phyloP scores from a whole-genome alignment of 2,797 vertebrate species.

The Rhinella marina region DNA sequence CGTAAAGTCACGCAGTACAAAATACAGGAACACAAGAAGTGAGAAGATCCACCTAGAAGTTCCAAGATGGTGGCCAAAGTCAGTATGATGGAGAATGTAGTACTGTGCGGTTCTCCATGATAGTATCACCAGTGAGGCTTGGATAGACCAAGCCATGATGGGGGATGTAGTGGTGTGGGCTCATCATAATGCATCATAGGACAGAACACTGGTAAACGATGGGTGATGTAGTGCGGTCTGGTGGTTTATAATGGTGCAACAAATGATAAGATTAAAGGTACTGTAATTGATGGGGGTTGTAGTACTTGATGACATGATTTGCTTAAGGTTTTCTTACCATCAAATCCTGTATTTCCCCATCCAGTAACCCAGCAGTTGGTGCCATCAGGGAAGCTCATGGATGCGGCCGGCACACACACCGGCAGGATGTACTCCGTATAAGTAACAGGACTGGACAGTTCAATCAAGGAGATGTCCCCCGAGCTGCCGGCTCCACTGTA shows the following conservation, averaged over 20 bases:
- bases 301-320: not conserved
- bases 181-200: not conserved
- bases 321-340: not conserved
- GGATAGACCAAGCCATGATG: not conserved
- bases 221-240: not conserved
- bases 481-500: not conserved
- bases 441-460: not conserved
- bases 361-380: constrained; percentile 25
- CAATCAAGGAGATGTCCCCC: constrained; percentile 13
- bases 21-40: not conserved
- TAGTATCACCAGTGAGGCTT: too few relatives aligned
- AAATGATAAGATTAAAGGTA: not conserved
- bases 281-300: not conserved
- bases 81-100: too few relatives aligned
- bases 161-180: not conserved
- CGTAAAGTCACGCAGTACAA: not conserved
- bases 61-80: not conserved
- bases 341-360: constrained; percentile 6
- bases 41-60: not conserved
- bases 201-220: not conserved
- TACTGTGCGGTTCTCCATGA: too few relatives aligned
- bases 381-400: constrained; percentile 13
- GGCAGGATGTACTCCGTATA: not conserved
- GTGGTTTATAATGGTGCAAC: too few relatives aligned
- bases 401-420: not conserved